Base-by-base conservation (phyloP, 1,140 invertebrate genomes). In the Pseudomyrmex cubaensis region DNA sequence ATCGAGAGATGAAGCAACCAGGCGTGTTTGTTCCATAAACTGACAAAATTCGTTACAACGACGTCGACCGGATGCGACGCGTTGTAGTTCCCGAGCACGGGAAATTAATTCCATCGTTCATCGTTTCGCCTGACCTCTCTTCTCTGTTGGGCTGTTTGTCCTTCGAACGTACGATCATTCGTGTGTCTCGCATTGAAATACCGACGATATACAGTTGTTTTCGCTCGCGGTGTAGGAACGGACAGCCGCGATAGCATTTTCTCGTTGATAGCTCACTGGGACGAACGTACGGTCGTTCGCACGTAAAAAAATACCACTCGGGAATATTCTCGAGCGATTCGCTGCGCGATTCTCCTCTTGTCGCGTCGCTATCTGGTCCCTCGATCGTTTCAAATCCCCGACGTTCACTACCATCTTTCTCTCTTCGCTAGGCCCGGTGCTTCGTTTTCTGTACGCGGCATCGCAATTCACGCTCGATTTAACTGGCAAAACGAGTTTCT, bases 381-480 rank as follows among this genome's bases (percentile, higher is more conserved):
- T 35, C 66, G 70, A 52, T 83, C 52, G 50, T 35, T 82, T 46
- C 73, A 63, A 46, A 78, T 54, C 17, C 54, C 72, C 63, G 9
- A 10, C 15, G 10, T 17, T 82, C 61, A 17, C 44, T 0, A 5
- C 67, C 25, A 5, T 22, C 46, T 15, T 17, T 56, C 50, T 48
- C 35, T 35, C 15, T 9, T 44, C 54, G 50, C 7, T 25, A 15
- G 2, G 17, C n/a, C 7, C 25, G 15, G 25, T 52, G 50, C 59
- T 75, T 35, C 35, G 72, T 75, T 75, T 56, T 83, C 54, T 69
- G 25, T 17, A 56, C 67, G 62, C 17, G 64, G 66, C 83, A 69
- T 75, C 57, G 62, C 83, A 50, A 85, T 82, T 82, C 75, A 86
- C 76, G 69, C 83, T 86, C 85, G 83, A 86, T 86, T 86, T 86